These are phyloP conservation scores for Nemurella pictetii DNA, from an alignment of 2,888 invertebrate genomes.

Conservation along the genomic window DNA sequence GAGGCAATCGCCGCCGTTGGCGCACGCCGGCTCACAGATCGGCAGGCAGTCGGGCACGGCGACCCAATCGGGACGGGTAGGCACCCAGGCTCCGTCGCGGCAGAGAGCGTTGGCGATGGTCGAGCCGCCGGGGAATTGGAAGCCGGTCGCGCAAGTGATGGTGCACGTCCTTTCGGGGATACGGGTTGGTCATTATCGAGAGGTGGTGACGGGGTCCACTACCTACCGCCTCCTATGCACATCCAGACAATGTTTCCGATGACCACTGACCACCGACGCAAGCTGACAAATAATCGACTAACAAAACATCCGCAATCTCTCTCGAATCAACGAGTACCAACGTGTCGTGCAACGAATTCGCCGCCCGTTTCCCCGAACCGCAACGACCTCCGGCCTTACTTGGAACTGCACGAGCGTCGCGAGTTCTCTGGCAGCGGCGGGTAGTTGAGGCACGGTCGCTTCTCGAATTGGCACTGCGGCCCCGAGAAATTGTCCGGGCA, in stretches of 20 bases:
- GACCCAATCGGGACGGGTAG: constrained; percentile 63
- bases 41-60: constrained; percentile 72
- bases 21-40: constrained; percentile 70
- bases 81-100: constrained; percentile 70
- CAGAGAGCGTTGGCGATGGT: constrained; percentile 69
- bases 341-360: no score
- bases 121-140: constrained; percentile 74
- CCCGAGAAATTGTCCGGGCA: constrained; percentile 76
- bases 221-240: no score
- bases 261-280: no score
- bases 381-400: no score
- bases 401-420: constrained; percentile 61
- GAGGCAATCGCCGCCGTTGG: constrained; percentile 81
- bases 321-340: no score
- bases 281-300: no score
- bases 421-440: constrained; percentile 71
- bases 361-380: no score
- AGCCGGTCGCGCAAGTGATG: constrained; percentile 64
- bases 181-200: no score
- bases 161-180: constrained; percentile 65
- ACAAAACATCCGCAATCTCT: no score
- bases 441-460: constrained; percentile 68
- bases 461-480: constrained; percentile 72
- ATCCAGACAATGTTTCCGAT: constrained; percentile 12
- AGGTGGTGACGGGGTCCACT: no score